Percentiles rank a stretch among this genome's conserved stretches.
Conservation (phyloP, 2,797 vertebrate genomes). For the Catamblyrhynchus diadema region DNA sequence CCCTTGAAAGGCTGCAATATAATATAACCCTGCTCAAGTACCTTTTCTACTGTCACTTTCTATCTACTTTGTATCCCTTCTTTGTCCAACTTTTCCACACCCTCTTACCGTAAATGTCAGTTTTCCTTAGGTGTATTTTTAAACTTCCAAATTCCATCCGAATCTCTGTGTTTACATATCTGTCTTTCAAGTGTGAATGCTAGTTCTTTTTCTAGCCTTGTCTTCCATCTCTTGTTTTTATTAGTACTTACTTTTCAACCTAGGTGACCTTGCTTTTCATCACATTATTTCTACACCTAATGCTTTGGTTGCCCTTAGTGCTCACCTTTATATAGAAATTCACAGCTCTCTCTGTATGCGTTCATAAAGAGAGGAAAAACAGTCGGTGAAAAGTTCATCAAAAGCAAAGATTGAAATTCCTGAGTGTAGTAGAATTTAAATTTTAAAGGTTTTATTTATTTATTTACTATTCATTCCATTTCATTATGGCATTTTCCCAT, state of each 20-base stretch:
- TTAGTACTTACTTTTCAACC: background rate
- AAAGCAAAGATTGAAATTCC: background rate
- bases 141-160: background rate
- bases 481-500: background rate
- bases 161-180: background rate
- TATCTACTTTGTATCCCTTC: background rate
- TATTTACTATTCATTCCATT: background rate
- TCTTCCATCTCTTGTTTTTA: background rate
- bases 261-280: background rate
- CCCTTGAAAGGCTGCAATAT: background rate
- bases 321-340: background rate
- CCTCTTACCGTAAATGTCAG: background rate
- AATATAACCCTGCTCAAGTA: background rate
- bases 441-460: background rate
- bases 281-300: background rate
- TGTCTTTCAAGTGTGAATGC: background rate
- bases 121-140: background rate
- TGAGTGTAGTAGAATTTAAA: background rate
- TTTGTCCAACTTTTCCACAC: background rate
- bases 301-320: background rate
- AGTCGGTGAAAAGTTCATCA: background rate
- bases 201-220: background rate
- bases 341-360: rapidly evolving
- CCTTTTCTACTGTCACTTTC: background rate
- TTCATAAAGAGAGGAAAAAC: background rate